Percentiles rank a stretch among this genome's conserved stretches.
Conservation (phyloP, 2,113 vertebrate genomes). For the Oxyura jamaicensis region DNA sequence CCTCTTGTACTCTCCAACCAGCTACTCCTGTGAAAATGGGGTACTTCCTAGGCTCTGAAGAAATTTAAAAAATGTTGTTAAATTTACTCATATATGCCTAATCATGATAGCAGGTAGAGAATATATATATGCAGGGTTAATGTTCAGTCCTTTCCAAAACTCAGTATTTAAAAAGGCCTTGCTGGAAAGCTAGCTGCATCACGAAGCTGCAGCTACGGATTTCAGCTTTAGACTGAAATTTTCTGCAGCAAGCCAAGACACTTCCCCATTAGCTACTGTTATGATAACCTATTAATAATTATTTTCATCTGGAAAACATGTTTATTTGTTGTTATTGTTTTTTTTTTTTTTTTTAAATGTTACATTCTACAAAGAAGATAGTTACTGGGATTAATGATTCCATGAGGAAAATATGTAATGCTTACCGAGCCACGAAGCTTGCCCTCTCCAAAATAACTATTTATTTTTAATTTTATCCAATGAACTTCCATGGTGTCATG, state of each 20-base stretch:
- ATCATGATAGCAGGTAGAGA: neutral
- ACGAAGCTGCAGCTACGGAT: neutral
- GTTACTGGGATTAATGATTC: conserved; percentile 50
- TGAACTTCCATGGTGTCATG: neutral
- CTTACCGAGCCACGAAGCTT: neutral
- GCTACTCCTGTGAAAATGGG: neutral
- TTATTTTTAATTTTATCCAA: conserved; percentile 59
- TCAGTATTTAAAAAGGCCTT: neutral
- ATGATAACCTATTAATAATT: conserved; percentile 37
- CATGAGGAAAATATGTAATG: conserved; percentile 59
- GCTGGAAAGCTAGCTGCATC: neutral
- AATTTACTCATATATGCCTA: neutral
- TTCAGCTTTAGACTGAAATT: conserved; percentile 3
- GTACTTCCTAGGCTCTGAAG: neutral
- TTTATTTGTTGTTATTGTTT: conserved; percentile 22
- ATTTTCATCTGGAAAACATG: conserved; percentile 62
- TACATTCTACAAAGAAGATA: neutral
- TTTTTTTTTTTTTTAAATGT: neutral
- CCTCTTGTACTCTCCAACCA: neutral
- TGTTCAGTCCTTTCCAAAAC: neutral
- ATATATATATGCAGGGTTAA: fast-evolving
- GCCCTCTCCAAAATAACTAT: conserved; percentile 64
- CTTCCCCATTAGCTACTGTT: conserved; percentile 12
- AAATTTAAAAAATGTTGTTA: neutral
- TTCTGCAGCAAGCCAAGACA: conserved; percentile 11